Base-by-base conservation (phyloP, 2,797 vertebrate species). In the Catostomus latipinnis region DNA sequence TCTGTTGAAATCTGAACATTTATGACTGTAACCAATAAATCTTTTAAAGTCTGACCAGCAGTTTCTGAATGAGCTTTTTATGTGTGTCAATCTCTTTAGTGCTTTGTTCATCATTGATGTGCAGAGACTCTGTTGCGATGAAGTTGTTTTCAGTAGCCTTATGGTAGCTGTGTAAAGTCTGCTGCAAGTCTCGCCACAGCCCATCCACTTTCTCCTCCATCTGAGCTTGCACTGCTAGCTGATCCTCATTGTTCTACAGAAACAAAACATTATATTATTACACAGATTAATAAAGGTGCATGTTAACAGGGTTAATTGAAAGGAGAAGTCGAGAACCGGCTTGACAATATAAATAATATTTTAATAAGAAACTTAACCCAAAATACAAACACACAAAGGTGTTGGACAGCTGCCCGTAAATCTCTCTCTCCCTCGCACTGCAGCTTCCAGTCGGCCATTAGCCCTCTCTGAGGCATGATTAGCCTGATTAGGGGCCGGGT, bases 211-310 rank as follows among this genome's bases (percentile, higher is more conserved):
- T 89, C 16, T 84, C 85, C 0, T 91, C 84, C 80, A 93, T 87
- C 74, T 93, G 89, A 9, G 92, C 9, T 6, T 88, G 87, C 69
- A 92, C 84, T 50, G 91, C 89, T 72, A 95, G 92, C 88, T 93
- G 92, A 73, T 96, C 94, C 87, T 94, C 93, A 81, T 93, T 88
- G 86, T 90, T 91, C 95, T 96, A 88, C 10, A 73, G 13, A 82
- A 71, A 68, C 14, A 34, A 76, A 52, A 53, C 16, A 74, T 8
- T 10, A 7, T 16, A n/a, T 45, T 1, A 3, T 62, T 48, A 8
- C 4, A 9, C 1, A 22, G 22, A 22, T 22, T 1, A 22, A 22
- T 22, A 34, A 34, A 34, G 34, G 3, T 34, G 34, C 34, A 34
- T 34, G 34, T 22, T 18, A 22, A 22, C 1, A 2, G 22, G 22